Conservation (phyloP, 1,140 invertebrate genomes). For the Drosophila insularis region DNA sequence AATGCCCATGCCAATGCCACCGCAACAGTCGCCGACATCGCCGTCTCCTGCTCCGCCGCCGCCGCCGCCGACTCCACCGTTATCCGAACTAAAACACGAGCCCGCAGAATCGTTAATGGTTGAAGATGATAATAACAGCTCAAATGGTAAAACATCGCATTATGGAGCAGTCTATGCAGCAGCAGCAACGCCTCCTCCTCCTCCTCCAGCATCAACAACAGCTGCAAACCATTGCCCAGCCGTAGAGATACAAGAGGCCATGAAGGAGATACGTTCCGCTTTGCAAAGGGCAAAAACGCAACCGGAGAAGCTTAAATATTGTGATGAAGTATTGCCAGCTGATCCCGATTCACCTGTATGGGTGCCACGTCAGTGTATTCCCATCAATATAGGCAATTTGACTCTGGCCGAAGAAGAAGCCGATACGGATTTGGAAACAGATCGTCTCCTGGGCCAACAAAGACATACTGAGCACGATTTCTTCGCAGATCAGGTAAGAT, state of each 20-base stretch:
- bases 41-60: constrained; percentile 26
- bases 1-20: constrained; percentile 40
- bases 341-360: constrained; percentile 77
- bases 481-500: constrained; percentile 89
- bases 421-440: constrained; percentile 94
- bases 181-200: constrained; percentile 43
- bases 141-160: constrained; percentile 27
- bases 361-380: constrained; percentile 71
- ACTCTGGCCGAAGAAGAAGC: constrained; percentile 86
- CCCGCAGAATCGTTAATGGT: constrained; percentile 7
- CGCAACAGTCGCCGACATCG: constrained; percentile 14
- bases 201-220: background rate
- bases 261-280: constrained; percentile 91
- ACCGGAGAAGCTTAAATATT: constrained; percentile 78
- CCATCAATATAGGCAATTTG: background rate
- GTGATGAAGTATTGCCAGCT: constrained; percentile 71
- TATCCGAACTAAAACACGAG: constrained; percentile 36
- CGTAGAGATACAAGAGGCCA: constrained; percentile 86
- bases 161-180: constrained; percentile 64
- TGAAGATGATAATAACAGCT: constrained; percentile 33
- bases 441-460: constrained; percentile 93
- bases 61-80: constrained; percentile 49
- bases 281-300: constrained; percentile 87
- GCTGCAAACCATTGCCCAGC: constrained; percentile 61
- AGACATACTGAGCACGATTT: constrained; percentile 94